phyloP scores from a whole-genome alignment of 92 coral and sea anemone species.

The Siderastrea radians region DNA sequence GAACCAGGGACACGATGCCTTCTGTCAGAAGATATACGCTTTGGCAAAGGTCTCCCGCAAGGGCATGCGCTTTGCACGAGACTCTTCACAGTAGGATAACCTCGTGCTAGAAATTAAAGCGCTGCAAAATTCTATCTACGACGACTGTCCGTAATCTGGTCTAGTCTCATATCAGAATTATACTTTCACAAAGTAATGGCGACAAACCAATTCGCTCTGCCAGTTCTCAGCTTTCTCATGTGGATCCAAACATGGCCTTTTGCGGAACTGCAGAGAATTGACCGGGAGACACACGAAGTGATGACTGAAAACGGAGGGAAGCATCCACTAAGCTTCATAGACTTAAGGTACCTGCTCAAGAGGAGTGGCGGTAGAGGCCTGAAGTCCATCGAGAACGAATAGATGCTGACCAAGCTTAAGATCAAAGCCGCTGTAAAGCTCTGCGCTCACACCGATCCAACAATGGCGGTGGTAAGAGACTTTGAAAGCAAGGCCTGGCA shows the following conservation, averaged over 20 bases:
- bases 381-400: not conserved
- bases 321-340: slow-evolving; percentile 23
- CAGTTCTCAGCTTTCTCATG: slow-evolving; percentile 35
- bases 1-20: no score
- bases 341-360: slow-evolving; percentile 39
- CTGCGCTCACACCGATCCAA: no score
- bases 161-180: slow-evolving; percentile 28
- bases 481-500: no score
- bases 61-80: no score
- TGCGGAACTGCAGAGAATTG: slow-evolving; percentile 43
- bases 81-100: no score
- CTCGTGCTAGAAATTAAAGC: no score
- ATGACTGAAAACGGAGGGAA: slow-evolving; percentile 18
- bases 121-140: not conserved
- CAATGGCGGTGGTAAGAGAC: no score
- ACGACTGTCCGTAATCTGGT: slow-evolving; percentile 52
- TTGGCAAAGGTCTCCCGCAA: no score
- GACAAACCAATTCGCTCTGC: slow-evolving; percentile 36
- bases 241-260: slow-evolving; percentile 47
- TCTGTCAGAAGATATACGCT: no score
- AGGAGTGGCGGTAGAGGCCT: not conserved
- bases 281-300: slow-evolving; percentile 32
- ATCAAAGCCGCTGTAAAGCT: no score
- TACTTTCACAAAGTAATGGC: slow-evolving; percentile 46
- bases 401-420: not conserved